Conservation (phyloP, 2,113 vertebrate genomes). For the human (Homo sapiens) region GRCh38 chr2:15788501-15789000, state of each 20-base stretch:
- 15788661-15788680: slow-evolving; percentile 84
- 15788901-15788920: not conserved
- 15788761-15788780: slow-evolving; percentile 61
- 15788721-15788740: slow-evolving; percentile 78
- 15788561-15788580: slow-evolving; percentile 85
- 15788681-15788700: slow-evolving; percentile 72
- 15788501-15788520: slow-evolving; percentile 71
- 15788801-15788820: slow-evolving; percentile 79
- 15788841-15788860: slow-evolving; percentile 52
- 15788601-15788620: slow-evolving; percentile 91
- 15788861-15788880: slow-evolving; percentile 59
- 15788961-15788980: fast-evolving
- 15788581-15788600: slow-evolving; percentile 92
- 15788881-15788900: slow-evolving; percentile 2
- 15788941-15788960: fast-evolving
- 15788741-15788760: slow-evolving; percentile 75
- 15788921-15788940: fast-evolving
- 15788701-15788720: slow-evolving; percentile 71
- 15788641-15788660: slow-evolving; percentile 86
- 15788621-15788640: slow-evolving; percentile 85
- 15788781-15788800: slow-evolving; percentile 61
- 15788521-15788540: slow-evolving; percentile 87
- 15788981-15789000: not conserved
- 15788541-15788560: slow-evolving; percentile 83
- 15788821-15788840: slow-evolving; percentile 69